phyloP scores from a whole-genome alignment of 2,888 invertebrate species.

The Phyllotreta striolata region DNA sequence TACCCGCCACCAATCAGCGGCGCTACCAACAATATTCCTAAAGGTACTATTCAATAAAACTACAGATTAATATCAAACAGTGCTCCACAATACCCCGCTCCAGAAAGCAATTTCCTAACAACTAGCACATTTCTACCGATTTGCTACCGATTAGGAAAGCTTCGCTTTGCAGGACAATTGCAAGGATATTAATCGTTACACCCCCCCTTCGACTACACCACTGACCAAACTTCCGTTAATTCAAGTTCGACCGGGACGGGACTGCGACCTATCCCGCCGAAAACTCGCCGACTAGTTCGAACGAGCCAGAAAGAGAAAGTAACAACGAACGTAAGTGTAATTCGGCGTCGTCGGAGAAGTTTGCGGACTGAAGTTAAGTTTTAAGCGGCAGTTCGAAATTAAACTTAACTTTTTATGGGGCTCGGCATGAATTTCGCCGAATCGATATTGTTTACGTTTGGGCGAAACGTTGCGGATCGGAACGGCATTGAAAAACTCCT shows the following conservation, averaged over 20 bases:
- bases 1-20: slow-evolving; percentile 21
- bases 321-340: slow-evolving; percentile 61
- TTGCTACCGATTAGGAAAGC: no score
- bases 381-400: slow-evolving; percentile 54
- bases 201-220: slow-evolving; percentile 1
- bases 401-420: slow-evolving; percentile 59
- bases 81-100: no score
- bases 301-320: slow-evolving; percentile 61
- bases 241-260: slow-evolving; percentile 52
- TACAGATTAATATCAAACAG: no score
- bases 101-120: no score
- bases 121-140: no score
- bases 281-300: slow-evolving; percentile 58
- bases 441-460: slow-evolving; percentile 61
- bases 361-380: slow-evolving; percentile 56
- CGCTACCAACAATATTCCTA: slow-evolving; percentile 10
- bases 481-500: background rate
- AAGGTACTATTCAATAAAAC: background rate
- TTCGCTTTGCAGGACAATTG: no score
- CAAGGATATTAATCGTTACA: no score
- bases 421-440: slow-evolving; percentile 59
- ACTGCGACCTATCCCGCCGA: slow-evolving; percentile 61
- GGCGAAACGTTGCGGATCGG: background rate
- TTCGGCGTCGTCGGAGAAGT: slow-evolving; percentile 59
- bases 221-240: slow-evolving; percentile 55